phyloP scores from a whole-genome alignment of 2,113 vertebrate genomes.

The Clinocottus analis region DNA sequence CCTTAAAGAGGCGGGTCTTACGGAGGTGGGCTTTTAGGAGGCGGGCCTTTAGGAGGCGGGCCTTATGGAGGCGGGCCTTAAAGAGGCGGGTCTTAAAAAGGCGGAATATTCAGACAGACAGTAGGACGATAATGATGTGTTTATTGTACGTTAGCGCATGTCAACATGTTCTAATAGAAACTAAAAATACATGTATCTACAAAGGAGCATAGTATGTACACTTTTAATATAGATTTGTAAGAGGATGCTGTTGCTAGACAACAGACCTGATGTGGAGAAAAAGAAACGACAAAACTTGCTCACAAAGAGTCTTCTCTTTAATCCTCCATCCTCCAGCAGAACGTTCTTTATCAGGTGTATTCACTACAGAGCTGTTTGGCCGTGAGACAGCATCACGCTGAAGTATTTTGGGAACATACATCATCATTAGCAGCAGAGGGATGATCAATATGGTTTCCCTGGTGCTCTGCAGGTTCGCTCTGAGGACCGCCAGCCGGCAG shows the following conservation, averaged over 20 bases:
- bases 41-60: no score
- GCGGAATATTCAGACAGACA: not conserved
- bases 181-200: not conserved
- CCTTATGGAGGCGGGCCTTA: no score
- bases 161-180: not conserved
- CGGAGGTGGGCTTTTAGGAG: no score
- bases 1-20: no score
- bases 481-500: not conserved
- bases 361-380: not conserved
- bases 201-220: not conserved
- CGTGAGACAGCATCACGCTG: not conserved
- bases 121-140: not conserved
- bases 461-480: not conserved
- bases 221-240: not conserved
- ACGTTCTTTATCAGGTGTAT: not conserved
- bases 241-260: not conserved
- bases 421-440: constrained; percentile 2
- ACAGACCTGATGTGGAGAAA: not conserved
- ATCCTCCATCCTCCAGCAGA: not conserved
- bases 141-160: not conserved
- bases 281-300: not conserved
- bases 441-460: constrained; percentile 11
- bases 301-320: not conserved
- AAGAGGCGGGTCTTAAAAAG: no score
- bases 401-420: not conserved